Evolutionary conservation across 1,140 invertebrate genomes (phyloP).

Genomic region (Trachelipus rathkii): DNA sequence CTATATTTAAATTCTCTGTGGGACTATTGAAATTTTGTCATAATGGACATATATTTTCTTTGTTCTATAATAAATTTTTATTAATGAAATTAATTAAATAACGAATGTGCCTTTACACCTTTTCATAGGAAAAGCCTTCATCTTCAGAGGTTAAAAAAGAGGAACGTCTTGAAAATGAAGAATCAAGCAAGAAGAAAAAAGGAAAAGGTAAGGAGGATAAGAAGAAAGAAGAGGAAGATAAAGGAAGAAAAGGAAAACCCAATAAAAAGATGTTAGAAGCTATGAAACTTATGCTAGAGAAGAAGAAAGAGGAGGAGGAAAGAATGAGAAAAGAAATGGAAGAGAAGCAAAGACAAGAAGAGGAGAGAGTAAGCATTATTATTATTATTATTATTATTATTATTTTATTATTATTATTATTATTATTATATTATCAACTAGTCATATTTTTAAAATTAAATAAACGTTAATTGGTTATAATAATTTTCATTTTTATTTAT

Average conservation of each 20-base stretch:
- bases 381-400: background rate
- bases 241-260: slow-evolving; percentile 59
- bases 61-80: too few relatives aligned
- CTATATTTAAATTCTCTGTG: too few relatives aligned
- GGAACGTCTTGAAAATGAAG: slow-evolving; percentile 52
- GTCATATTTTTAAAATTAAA: too few relatives aligned
- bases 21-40: too few relatives aligned
- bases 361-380: slow-evolving; percentile 62
- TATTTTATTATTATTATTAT: background rate
- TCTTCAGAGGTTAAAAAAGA: slow-evolving; percentile 48
- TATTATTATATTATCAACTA: too few relatives aligned
- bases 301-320: slow-evolving; percentile 87
- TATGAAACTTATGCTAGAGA: slow-evolving; percentile 82
- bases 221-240: slow-evolving; percentile 52
- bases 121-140: too few relatives aligned
- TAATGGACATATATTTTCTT: too few relatives aligned
- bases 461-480: too few relatives aligned
- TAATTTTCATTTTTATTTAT: background rate
- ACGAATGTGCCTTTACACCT: too few relatives aligned
- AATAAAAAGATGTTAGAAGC: slow-evolving; percentile 72
- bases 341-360: slow-evolving; percentile 72
- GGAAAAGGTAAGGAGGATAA: slow-evolving; percentile 46
- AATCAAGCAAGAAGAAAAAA: slow-evolving; percentile 61
- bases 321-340: slow-evolving; percentile 71
- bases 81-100: too few relatives aligned